Conservation (phyloP, 2,113 vertebrate genomes). For the Platichthys flesus region DNA sequence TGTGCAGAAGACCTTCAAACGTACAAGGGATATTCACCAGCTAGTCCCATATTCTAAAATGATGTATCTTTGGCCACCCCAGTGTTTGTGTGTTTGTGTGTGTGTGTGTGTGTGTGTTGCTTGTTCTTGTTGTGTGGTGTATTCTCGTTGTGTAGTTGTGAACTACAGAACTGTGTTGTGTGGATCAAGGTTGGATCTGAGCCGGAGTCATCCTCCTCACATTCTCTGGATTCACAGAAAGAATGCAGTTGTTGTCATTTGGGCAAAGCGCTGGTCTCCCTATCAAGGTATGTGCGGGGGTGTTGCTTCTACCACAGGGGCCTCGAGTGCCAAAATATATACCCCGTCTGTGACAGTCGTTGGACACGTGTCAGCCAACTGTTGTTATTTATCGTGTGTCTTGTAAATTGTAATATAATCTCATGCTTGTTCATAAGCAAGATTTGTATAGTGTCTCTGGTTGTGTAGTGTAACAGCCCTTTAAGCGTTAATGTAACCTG, state of each 20-base stretch:
- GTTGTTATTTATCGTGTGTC: constrained; percentile 45
- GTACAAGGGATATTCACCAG: too few relatives aligned
- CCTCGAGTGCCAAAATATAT: constrained; percentile 33
- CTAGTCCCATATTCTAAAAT: too few relatives aligned
- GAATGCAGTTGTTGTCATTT: constrained; percentile 34
- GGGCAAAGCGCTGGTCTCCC: constrained; percentile 7
- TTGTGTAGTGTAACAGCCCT: constrained; percentile 12
- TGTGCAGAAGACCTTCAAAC: too few relatives aligned
- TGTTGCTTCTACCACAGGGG: not conserved
- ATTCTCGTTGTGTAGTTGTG: not conserved
- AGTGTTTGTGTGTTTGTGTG: not conserved
- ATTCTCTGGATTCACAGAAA: constrained; percentile 46
- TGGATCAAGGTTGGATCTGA: constrained; percentile 15
- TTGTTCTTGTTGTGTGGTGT: not conserved
- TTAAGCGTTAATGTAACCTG: constrained; percentile 36
- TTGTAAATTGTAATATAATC: too few relatives aligned
- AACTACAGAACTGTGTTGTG: constrained; percentile 18
- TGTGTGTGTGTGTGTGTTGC: not conserved
- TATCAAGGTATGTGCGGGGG: not conserved
- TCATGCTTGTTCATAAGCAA: constrained; percentile 12
- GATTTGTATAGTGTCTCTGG: not conserved
- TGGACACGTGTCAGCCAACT: constrained; percentile 54
- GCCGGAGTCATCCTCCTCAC: constrained; percentile 33
- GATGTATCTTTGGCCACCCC: too few relatives aligned
- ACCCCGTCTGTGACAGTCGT: constrained; percentile 24